These are phyloP conservation scores for Sphaerodactylus townsendi DNA, from an alignment of 2,113 vertebrate species.

Conservation along the genomic window DNA sequence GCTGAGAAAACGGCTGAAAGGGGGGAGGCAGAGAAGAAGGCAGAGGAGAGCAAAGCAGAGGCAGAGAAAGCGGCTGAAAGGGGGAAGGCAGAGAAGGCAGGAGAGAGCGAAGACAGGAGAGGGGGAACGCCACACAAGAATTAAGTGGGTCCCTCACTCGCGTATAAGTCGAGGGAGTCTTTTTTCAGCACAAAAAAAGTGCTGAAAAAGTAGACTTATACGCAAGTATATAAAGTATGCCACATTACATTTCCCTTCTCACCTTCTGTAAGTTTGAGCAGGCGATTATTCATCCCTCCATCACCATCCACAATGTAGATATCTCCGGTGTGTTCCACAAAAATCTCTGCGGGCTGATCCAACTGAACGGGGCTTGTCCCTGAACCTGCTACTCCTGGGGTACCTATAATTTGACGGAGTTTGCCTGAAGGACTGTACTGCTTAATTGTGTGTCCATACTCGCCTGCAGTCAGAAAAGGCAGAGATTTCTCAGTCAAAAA, in stretches of 20 bases:
- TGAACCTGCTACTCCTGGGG: constrained; percentile 84
- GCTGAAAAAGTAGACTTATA: no score
- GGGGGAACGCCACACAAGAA: no score
- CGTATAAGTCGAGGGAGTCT: no score
- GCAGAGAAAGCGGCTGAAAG: no score
- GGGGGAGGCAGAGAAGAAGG: no score
- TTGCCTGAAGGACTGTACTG: constrained; percentile 88
- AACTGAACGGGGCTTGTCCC: constrained; percentile 88
- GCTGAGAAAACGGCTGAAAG: no score
- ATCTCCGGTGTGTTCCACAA: constrained; percentile 85
- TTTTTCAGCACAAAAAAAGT: no score
- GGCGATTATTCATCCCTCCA: constrained; percentile 92
- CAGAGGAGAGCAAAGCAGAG: no score
- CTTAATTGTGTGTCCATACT: constrained; percentile 90
- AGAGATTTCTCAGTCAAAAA: constrained; percentile 4
- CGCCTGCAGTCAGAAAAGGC: constrained; percentile 68
- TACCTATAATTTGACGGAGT: constrained; percentile 86
- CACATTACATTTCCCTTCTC: not conserved
- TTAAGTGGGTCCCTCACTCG: no score
- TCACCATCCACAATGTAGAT: constrained; percentile 97
- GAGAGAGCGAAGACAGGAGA: no score
- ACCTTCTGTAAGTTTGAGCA: constrained; percentile 87
- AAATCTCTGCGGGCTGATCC: constrained; percentile 92
- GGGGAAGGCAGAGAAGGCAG: no score
- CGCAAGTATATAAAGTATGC: not conserved